A percentile compares a stretch with the other conserved stretches of the same genome.
phyloP scores from a whole-genome alignment of 2,888 invertebrate genomes.

The Cybosia mesomella region DNA sequence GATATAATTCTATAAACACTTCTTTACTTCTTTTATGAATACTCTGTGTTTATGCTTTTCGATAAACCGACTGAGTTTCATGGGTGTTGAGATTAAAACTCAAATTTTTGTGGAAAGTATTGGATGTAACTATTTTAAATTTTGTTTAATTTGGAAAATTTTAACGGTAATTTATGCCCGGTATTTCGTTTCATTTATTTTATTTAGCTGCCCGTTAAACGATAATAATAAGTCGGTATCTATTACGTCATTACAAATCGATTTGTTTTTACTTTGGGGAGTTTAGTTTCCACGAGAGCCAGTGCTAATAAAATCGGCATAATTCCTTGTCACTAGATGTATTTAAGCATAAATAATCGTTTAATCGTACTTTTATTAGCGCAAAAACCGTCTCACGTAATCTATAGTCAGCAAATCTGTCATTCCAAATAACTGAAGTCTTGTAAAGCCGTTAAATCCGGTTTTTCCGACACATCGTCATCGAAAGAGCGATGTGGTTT shows the following conservation, averaged over 20 bases:
- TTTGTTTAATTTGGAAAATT: too few relatives aligned
- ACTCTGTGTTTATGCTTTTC: slow-evolving; percentile 38
- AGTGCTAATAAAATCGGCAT: neutral
- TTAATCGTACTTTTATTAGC: neutral
- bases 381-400: slow-evolving; percentile 34
- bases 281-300: neutral
- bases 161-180: too few relatives aligned
- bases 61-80: slow-evolving; percentile 36
- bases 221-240: too few relatives aligned
- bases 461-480: slow-evolving; percentile 67
- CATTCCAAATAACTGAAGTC: slow-evolving; percentile 54
- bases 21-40: slow-evolving; percentile 49
- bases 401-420: slow-evolving; percentile 54
- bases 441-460: slow-evolving; percentile 62
- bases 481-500: slow-evolving; percentile 56
- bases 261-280: neutral
- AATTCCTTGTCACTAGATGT: neutral
- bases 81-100: slow-evolving; percentile 23
- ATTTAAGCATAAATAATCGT: neutral
- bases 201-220: too few relatives aligned
- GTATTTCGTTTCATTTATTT: too few relatives aligned
- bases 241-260: too few relatives aligned
- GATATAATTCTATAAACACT: slow-evolving; percentile 41
- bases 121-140: neutral
- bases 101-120: slow-evolving; percentile 11